phyloP scores from a whole-genome alignment of 1,140 invertebrate genomes.

The Atopsyche davidsoni region DNA sequence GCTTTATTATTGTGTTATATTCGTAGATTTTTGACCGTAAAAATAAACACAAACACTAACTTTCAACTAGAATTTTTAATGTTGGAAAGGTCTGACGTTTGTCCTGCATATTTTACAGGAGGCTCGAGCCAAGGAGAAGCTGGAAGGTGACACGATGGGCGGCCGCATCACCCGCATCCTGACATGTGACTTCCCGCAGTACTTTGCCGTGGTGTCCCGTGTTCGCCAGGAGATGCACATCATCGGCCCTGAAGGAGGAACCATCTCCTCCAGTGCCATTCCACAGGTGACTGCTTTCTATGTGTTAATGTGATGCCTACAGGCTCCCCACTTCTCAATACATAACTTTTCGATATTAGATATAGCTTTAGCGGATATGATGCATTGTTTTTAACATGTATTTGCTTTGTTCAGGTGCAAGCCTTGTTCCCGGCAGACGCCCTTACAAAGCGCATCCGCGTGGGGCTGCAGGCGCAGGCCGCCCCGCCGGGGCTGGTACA shows the following conservation, averaged over 20 bases:
- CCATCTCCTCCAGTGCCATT: slow-evolving; percentile 89
- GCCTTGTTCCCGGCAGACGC: slow-evolving; percentile 91
- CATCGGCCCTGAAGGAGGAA: slow-evolving; percentile 91
- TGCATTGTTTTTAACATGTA: not conserved
- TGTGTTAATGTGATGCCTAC: not conserved
- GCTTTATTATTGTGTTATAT: too few species aligned
- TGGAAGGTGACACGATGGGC: slow-evolving; percentile 66
- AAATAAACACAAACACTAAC: too few species aligned
- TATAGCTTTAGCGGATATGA: too few species aligned
- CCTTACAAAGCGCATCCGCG: slow-evolving; percentile 91
- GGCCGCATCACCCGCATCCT: slow-evolving; percentile 69
- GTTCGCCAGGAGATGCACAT: slow-evolving; percentile 90
- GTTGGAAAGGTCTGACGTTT: too few species aligned
- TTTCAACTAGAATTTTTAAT: not conserved
- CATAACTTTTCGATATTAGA: too few species aligned
- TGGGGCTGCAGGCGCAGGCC: slow-evolving; percentile 93
- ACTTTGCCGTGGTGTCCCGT: slow-evolving; percentile 90
- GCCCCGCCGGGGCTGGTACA: slow-evolving; percentile 76
- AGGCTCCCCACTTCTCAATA: too few species aligned
- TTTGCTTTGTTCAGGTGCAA: slow-evolving; percentile 62
- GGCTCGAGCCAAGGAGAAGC: slow-evolving; percentile 78
- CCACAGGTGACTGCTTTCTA: slow-evolving; percentile 54
- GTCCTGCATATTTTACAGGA: slow-evolving; percentile 55
- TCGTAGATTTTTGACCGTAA: too few species aligned
- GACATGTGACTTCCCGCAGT: slow-evolving; percentile 94